Conservation (phyloP, 2,113 vertebrate genomes). For the Cavia porcellus region DNA sequence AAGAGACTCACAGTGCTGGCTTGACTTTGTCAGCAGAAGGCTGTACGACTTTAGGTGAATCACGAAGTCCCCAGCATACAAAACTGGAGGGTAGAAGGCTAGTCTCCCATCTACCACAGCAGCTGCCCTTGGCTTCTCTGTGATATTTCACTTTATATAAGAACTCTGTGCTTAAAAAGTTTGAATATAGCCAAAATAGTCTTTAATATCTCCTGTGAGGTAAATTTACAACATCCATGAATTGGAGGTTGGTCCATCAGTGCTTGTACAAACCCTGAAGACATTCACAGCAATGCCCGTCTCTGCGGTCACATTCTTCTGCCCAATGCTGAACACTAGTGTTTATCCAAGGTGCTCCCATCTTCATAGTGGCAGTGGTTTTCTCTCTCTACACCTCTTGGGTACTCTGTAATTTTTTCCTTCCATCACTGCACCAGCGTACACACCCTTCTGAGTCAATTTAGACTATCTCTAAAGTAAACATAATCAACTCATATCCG, state of each 20-base stretch:
- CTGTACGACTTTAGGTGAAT: not conserved
- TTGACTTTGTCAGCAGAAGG: not conserved
- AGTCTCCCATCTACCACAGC: not conserved
- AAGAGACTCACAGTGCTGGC: not conserved
- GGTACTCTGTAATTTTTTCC: not conserved
- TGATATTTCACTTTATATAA: constrained; percentile 10
- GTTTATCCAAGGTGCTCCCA: not conserved
- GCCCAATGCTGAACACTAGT: not conserved
- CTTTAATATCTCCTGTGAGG: not conserved
- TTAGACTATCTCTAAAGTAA: constrained; percentile 34
- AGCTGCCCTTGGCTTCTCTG: not conserved
- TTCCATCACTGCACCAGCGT: not conserved
- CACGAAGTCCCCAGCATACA: not conserved
- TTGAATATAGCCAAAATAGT: not conserved
- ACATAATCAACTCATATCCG: not conserved
- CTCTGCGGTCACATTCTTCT: not conserved
- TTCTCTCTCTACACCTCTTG: not conserved
- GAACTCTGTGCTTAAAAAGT: not conserved
- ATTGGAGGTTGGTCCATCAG: not conserved
- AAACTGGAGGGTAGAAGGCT: not conserved
- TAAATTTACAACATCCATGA: not conserved
- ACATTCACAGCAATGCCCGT: not conserved
- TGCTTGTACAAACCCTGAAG: not conserved
- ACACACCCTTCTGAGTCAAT: not conserved
- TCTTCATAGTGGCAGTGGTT: not conserved